Evolutionary conservation across 1,140 invertebrate genomes (phyloP).

Genomic region (Sycophila sp.): DNA sequence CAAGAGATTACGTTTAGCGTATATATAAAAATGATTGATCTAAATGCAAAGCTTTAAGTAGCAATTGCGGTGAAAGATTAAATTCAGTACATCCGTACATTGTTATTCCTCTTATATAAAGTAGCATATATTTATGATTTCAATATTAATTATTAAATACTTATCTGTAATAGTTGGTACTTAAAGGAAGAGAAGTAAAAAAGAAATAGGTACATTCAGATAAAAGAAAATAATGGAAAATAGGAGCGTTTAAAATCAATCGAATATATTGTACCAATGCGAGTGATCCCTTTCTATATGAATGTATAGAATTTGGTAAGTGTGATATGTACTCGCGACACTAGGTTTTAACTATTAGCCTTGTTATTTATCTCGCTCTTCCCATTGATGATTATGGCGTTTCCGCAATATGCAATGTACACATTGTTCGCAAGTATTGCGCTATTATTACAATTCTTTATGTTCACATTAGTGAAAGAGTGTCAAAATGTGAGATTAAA

Average conservation of each 20-base stretch:
- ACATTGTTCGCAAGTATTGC: no score
- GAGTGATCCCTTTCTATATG: not conserved
- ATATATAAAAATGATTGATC: no score
- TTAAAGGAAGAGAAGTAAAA: not conserved
- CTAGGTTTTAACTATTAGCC: no score
- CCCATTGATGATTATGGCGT: not conserved
- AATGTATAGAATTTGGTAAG: not conserved
- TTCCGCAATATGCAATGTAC: not conserved
- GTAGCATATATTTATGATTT: constrained; percentile 14
- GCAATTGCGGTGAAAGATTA: no score
- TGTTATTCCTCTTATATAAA: constrained; percentile 7
- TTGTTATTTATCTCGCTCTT: constrained; percentile 4
- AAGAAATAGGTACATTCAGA: not conserved
- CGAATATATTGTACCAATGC: not conserved
- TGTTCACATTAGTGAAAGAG: constrained; percentile 12
- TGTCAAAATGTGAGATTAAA: not conserved
- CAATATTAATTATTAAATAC: not conserved
- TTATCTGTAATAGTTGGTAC: constrained; percentile 1
- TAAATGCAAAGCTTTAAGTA: no score
- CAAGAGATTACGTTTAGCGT: no score
- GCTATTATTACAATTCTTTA: no score
- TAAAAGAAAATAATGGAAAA: not conserved
- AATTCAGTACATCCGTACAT: constrained; percentile 15
- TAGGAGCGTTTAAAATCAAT: no score
- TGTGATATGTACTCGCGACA: no score